These are phyloP conservation scores for Melanotus villosus DNA, from an alignment of 2,888 invertebrate species.

Conservation along the genomic window DNA sequence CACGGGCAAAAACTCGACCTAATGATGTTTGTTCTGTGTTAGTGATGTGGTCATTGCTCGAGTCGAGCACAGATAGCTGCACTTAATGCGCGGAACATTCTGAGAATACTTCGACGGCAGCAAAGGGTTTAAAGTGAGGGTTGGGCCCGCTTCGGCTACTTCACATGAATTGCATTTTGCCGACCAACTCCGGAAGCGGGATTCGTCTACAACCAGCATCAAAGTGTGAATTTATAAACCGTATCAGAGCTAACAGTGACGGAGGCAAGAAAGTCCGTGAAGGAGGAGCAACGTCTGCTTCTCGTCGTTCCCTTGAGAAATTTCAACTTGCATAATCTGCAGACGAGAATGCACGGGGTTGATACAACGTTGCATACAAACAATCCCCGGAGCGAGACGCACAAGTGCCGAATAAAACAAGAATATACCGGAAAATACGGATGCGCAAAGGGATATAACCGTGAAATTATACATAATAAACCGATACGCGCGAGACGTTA, in stretches of 20 bases:
- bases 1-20: conserved; percentile 49
- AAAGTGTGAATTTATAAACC: conserved; percentile 35
- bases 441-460: conserved; percentile 46
- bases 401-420: conserved; percentile 41
- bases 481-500: conserved; percentile 59
- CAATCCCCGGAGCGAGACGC: conserved; percentile 52
- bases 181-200: neutral
- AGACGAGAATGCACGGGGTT: conserved; percentile 51
- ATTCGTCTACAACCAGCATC: conserved; percentile 27
- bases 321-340: conserved; percentile 63
- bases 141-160: too few species aligned
- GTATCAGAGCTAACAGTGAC: conserved; percentile 34
- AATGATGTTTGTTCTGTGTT: conserved; percentile 52
- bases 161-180: conserved; percentile 14
- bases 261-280: conserved; percentile 35
- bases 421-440: conserved; percentile 30
- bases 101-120: conserved; percentile 39
- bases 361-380: conserved; percentile 57
- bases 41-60: conserved; percentile 50
- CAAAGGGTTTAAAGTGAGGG: conserved; percentile 34
- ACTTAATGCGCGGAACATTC: conserved; percentile 46
- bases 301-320: conserved; percentile 60
- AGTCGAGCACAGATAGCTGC: conserved; percentile 43
- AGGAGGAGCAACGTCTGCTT: conserved; percentile 38
- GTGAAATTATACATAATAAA: conserved; percentile 62